Conservation (phyloP, 2,888 invertebrate genomes). For the Drosophila nr. perissopoda region DNA sequence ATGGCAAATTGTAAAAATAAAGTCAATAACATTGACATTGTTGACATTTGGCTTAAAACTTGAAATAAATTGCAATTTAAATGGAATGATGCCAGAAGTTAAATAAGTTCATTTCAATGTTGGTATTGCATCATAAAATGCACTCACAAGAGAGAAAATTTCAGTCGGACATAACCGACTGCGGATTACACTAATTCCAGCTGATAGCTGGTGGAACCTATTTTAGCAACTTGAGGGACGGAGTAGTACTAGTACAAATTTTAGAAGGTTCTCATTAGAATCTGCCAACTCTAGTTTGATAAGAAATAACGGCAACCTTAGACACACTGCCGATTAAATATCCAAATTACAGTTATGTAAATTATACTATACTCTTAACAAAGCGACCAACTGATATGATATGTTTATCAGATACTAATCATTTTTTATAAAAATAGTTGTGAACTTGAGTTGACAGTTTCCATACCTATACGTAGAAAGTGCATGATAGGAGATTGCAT, state of each 20-base stretch:
- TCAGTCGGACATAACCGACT: not conserved
- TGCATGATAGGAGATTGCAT: not conserved
- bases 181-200: not conserved
- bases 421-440: not conserved
- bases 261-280: not conserved
- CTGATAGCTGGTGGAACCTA: accelerated
- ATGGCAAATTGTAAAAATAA: constrained; percentile 1
- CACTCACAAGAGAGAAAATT: not conserved
- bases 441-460: not conserved
- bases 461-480: not conserved
- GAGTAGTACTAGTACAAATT: not conserved
- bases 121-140: not conserved
- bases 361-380: not conserved
- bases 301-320: not conserved
- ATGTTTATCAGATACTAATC: not conserved
- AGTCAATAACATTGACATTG: not conserved
- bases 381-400: not conserved
- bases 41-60: not conserved
- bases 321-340: not conserved
- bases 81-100: not conserved
- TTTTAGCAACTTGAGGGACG: not conserved
- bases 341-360: not conserved
- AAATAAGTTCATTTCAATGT: not conserved
- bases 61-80: not conserved
- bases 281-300: not conserved